Evolutionary conservation across 2,888 invertebrate species (phyloP), one percentile per base, ranked within the genome.

Genomic region (Torymus tubicola): DNA sequence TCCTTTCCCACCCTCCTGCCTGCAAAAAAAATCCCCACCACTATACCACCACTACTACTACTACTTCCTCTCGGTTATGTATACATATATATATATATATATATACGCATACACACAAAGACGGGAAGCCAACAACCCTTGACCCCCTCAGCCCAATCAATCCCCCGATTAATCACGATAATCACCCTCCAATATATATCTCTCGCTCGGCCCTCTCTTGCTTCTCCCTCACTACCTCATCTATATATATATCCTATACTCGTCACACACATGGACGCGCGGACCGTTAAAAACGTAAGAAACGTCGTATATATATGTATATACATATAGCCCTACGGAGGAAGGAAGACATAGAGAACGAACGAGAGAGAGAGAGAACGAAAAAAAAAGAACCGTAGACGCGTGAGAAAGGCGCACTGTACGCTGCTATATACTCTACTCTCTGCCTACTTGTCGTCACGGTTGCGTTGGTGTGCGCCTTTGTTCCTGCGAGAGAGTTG

Each of bases 391-490:
- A 69, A 65, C 80, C 61, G 64, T 61, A 79, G 79, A 67, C 71
- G 76, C 71, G 70, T 73, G 78, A 78, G 70, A 82, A 83, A 78
- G 57, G 73, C 81, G 31, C 60, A 53, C 31, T 31, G 64, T 76
- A n/a, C n/a, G n/a, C n/a, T n/a, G n/a, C n/a, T n/a, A n/a, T n/a
- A n/a, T n/a, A n/a, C n/a, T n/a, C n/a, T n/a, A n/a, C 18, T 64
- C 67, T 69, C 63, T 71, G 70, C 21, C 16, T 53, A 55, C 65
- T 58, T 57, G 79, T 74, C 82, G 82, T 82, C 80, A 82, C 82
- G 82, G 55, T 82, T 74, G 79, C 82, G 77, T 82, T 78, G 70
- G 72, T 68, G 71, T 78, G 60, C 42, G 72, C 69, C 81, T 82
- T 82, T 82, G 81, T 82, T 82, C 81, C 71, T 57, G 50, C 31